Evolutionary conservation across 2,113 vertebrate species (phyloP), one percentile per base, ranked within the genome.

Genomic region (Ammodytes dubius): DNA sequence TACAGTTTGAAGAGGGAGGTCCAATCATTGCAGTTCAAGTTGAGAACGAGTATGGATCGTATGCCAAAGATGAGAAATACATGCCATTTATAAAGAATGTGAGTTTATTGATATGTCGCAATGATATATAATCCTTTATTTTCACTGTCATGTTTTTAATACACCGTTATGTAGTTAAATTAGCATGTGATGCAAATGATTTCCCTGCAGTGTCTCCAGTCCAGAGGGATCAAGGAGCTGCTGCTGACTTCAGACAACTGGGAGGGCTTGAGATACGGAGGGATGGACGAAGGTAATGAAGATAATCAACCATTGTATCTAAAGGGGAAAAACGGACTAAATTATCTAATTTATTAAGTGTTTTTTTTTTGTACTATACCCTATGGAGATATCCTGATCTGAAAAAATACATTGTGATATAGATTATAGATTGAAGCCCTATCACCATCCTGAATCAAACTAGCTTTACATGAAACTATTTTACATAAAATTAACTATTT

Each of bases 21-120:
- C 97, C 97, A 39, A 95, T 99, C 89, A 97, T 98, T 59, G 98
- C 97, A 0, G 92, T 99, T 54, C 97, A 99, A 82, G 95, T 98
- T 82, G 97, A 99, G 89, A 99, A 99, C 2, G 97, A 99, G 64
- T 98, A 99, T 0, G 98, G 98, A 6, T 97, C 97, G 56, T 98
- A 97, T n/a, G 94, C 95, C 79, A 96, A 94, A 93, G 98, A 99
- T 85, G 90, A 94, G 0, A 75, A 93, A 47, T 99, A 98, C 90
- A 96, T 99, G 97, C 81, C 89, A 3, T 97, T 97, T 49, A 77
- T 98, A 69, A 97, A 95, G 91, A 93, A 88, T 84, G 98, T 99
- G 90, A 79, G 88, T 72, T 65, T 15, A 35, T 3, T 37, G 4
- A 17, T 57, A 13, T 17, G 17, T 50, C 50, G 35, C 11, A n/a